These are phyloP conservation scores for Sylvilagus bachmani DNA, from an alignment of 2,113 vertebrate species.

Conservation along the genomic window DNA sequence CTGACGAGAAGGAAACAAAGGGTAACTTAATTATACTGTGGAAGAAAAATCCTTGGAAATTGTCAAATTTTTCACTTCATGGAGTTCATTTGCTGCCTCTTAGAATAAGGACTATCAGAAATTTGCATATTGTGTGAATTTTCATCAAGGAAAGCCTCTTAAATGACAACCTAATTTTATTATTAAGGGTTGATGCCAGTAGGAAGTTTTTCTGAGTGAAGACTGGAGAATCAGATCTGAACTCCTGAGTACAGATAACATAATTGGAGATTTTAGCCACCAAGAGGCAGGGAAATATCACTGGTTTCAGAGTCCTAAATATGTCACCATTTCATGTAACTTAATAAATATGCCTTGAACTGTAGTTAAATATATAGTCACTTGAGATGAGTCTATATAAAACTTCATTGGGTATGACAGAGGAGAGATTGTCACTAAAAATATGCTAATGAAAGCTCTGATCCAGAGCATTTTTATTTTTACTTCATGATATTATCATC, in stretches of 20 bases:
- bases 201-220: neutral
- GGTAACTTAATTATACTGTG: conserved; percentile 12
- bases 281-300: conserved; percentile 82
- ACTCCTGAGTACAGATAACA: conserved; percentile 57
- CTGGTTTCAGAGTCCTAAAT: conserved; percentile 83
- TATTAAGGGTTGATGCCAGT: neutral
- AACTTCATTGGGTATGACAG: conserved; percentile 67
- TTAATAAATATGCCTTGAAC: conserved; percentile 82
- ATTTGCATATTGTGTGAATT: neutral
- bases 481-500: conserved; percentile 81
- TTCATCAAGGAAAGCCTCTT: neutral
- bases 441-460: conserved; percentile 73
- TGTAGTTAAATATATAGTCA: conserved; percentile 83
- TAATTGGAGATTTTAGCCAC: conserved; percentile 81
- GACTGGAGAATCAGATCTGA: neutral
- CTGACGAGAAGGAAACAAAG: neutral
- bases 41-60: neutral
- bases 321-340: conserved; percentile 83
- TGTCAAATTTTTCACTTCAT: neutral
- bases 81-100: neutral
- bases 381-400: conserved; percentile 79
- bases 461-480: conserved; percentile 81
- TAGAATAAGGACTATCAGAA: neutral
- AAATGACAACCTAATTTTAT: neutral
- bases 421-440: conserved; percentile 66